Evolutionary conservation across 2,888 invertebrate species (phyloP).

Genomic region (Mythimna albipuncta): DNA sequence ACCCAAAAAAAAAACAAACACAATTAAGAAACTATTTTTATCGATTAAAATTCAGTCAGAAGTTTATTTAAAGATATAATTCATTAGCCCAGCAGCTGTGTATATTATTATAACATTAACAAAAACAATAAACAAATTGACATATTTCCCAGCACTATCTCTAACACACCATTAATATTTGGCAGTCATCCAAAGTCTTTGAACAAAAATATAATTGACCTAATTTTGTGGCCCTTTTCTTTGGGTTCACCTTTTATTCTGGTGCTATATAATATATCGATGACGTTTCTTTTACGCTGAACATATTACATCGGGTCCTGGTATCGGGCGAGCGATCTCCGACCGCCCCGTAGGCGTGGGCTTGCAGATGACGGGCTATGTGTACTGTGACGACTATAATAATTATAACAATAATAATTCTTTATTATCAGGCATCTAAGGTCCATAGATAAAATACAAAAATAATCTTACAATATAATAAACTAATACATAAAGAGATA

Average conservation of each 20-base stretch:
- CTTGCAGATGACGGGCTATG: too few species aligned
- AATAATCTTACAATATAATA: too few species aligned
- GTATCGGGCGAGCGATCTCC: too few species aligned
- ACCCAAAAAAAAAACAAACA: too few species aligned
- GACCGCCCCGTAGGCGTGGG: too few species aligned
- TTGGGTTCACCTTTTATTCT: conserved; percentile 32
- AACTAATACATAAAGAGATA: too few species aligned
- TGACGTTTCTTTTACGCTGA: neutral
- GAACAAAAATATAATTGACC: conserved; percentile 52
- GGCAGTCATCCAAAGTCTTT: conserved; percentile 43
- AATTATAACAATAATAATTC: too few species aligned
- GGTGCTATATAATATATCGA: neutral
- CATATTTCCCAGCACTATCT: conserved; percentile 37
- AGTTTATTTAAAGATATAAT: conserved; percentile 1
- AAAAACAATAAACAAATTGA: conserved; percentile 39
- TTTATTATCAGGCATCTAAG: too few species aligned
- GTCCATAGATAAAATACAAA: too few species aligned
- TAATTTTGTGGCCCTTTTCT: conserved; percentile 34
- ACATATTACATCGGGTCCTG: neutral
- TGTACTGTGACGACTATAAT: too few species aligned
- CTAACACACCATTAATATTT: conserved; percentile 27
- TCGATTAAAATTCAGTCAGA: neutral
- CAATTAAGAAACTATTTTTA: neutral
- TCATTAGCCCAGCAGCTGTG: conserved; percentile 4
- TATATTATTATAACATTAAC: conserved; percentile 15